A percentile compares a stretch with the other conserved stretches of the same genome.
Evolutionary conservation across 2,113 vertebrate genomes (phyloP).

Genomic region (Pangasianodon gigas): DNA sequence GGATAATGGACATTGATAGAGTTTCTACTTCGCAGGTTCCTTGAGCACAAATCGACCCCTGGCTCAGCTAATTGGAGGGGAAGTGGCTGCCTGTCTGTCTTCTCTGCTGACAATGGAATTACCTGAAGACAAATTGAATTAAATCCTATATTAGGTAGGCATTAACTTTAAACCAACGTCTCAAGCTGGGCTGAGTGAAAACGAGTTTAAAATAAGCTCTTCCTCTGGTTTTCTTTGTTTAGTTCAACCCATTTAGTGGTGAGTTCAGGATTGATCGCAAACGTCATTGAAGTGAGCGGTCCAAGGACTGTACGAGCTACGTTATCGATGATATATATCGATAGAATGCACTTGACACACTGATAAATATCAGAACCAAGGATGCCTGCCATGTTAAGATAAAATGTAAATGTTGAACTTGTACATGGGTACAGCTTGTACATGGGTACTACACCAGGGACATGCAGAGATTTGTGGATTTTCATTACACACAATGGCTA

Average conservation of each 20-base stretch:
- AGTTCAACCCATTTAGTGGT: conserved; percentile 15
- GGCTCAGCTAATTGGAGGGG: conserved; percentile 48
- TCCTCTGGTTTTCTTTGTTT: conserved; percentile 16
- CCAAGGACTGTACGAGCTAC: background rate
- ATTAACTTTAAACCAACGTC: conserved; percentile 34
- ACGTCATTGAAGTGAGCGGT: background rate
- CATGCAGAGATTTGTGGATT: background rate
- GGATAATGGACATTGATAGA: conserved; percentile 56
- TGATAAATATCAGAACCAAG: background rate
- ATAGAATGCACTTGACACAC: conserved; percentile 1
- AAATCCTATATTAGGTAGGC: conserved; percentile 45
- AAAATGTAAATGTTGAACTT: background rate
- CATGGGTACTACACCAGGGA: background rate
- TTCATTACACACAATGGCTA: background rate
- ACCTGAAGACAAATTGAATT: conserved; percentile 35
- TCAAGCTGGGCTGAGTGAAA: conserved; percentile 3
- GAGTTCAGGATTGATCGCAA: background rate
- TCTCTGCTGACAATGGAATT: conserved; percentile 46
- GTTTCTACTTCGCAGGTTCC: conserved; percentile 52
- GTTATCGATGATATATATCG: background rate
- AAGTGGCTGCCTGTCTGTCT: conserved; percentile 48
- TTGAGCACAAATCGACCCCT: conserved; percentile 66
- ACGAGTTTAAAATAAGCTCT: conserved; percentile 1
- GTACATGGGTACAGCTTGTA: background rate
- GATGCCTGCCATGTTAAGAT: background rate